Percentiles rank a stretch among this genome's conserved stretches.
Evolutionary conservation across 1,140 invertebrate species (phyloP).

Genomic region (Varroa destructor): DNA sequence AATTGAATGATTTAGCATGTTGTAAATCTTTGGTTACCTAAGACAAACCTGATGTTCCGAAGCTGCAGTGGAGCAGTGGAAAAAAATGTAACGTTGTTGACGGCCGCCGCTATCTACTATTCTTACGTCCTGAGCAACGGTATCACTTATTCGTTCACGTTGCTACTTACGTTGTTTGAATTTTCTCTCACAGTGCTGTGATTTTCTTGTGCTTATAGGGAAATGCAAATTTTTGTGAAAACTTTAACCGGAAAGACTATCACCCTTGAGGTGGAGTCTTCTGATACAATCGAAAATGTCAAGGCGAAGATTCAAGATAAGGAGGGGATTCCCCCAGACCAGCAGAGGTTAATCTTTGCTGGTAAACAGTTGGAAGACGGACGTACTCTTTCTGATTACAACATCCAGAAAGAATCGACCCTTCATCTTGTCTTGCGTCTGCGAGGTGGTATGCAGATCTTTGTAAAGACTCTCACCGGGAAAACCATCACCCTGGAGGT

Average conservation of each 20-base stretch:
- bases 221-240: constrained; percentile 48
- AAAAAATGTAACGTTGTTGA: too few relatives aligned
- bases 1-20: too few relatives aligned
- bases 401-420: constrained; percentile 76
- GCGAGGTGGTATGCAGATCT: constrained; percentile 44
- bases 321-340: constrained; percentile 46
- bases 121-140: too few relatives aligned
- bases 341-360: constrained; percentile 48
- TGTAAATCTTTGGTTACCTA: too few relatives aligned
- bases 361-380: constrained; percentile 48
- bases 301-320: constrained; percentile 76
- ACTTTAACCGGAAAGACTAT: constrained; percentile 46
- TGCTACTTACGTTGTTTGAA: too few relatives aligned
- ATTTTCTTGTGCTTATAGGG: constrained; percentile 34
- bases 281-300: constrained; percentile 85
- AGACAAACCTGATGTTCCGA: too few relatives aligned
- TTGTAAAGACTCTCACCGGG: constrained; percentile 45
- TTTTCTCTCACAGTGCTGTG: neutral
- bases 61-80: too few relatives aligned
- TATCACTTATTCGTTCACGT: too few relatives aligned
- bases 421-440: constrained; percentile 72
- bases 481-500: constrained; percentile 52
- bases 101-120: too few relatives aligned
- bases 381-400: constrained; percentile 52
- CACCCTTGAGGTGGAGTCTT: constrained; percentile 47